Percentiles rank a stretch among this genome's conserved stretches.
Evolutionary conservation across 2,888 invertebrate genomes (phyloP).

Genomic region (Electrophaes corylata): DNA sequence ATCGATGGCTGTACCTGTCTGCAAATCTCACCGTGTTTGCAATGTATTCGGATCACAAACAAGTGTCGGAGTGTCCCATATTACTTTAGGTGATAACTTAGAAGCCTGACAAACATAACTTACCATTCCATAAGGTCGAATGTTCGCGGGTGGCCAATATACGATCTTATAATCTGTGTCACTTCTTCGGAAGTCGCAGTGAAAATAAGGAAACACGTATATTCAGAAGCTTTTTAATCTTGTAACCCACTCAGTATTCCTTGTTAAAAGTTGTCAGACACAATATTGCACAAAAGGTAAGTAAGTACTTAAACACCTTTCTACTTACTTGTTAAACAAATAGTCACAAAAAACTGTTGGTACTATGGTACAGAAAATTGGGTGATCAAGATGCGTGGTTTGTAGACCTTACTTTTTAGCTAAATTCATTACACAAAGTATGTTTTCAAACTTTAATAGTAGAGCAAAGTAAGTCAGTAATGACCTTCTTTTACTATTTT

Average conservation of each 20-base stretch:
- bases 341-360: too few species aligned
- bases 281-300: conserved; percentile 1
- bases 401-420: too few species aligned
- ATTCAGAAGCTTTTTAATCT: conserved; percentile 10
- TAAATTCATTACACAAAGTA: too few species aligned
- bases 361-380: too few species aligned
- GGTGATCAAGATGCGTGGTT: too few species aligned
- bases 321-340: too few species aligned
- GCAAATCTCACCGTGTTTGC: neutral
- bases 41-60: conserved; percentile 15
- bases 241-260: conserved; percentile 13
- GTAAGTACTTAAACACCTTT: neutral
- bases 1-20: neutral
- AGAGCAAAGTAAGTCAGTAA: too few species aligned
- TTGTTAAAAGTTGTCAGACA: neutral
- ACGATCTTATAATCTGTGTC: conserved; percentile 26
- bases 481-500: too few species aligned
- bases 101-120: conserved; percentile 16
- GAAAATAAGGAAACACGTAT: conserved; percentile 34
- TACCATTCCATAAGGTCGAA: conserved; percentile 19
- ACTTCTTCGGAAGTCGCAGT: conserved; percentile 32
- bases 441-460: too few species aligned
- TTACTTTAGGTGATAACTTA: conserved; percentile 22
- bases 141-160: conserved; percentile 12
- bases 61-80: conserved; percentile 9